Evolutionary conservation across 2,113 vertebrate genomes (phyloP), one percentile per base, ranked within the genome.

Genomic region (Rhinoptilus africanus): DNA sequence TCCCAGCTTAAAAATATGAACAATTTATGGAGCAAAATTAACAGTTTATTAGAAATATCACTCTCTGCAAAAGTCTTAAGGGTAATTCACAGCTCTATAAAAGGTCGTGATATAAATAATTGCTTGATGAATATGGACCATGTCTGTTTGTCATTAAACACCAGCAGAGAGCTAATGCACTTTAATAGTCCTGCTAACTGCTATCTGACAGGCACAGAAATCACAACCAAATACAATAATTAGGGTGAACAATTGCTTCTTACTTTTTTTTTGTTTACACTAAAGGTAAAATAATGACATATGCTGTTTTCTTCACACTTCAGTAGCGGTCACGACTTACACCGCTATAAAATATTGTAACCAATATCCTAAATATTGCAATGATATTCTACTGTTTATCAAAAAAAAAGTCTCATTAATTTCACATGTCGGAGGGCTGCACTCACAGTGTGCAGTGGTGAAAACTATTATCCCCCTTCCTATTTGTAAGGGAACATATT

Each of bases 41-140:
- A 82, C 72, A 93, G 79, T 96, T 97, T 97, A 97, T 97, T 97
- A 97, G 96, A 96, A 97, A 96, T 96, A 98, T 97, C 96, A 97
- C 83, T 97, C 95, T 97, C 81, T 75, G 82, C 57, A 94, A 91
- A 97, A 97, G 92, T 97, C 96, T 95, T 93, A 93, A 95, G 96
- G 97, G 93, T 97, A 96, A 94, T 94, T 97, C 48, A 51, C 91
- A 95, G 89, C 88, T 97, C 92, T 89, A 62, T 95, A 88, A 98
- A 98, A 97, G 97, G 97, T 97, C 56, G 4, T 92, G 89, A 81
- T 90, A 97, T 97, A 97, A 98, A 97, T 96, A 97, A 98, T 97
- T 96, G 93, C 90, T 94, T 97, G 93, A 96, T 93, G 95, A 97
- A 95, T 92, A 93, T 85, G 74, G 91, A 94, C 92, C 83, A 95